phyloP scores from a whole-genome alignment of 2,888 invertebrate species.

The Standfussiana lucernea region DNA sequence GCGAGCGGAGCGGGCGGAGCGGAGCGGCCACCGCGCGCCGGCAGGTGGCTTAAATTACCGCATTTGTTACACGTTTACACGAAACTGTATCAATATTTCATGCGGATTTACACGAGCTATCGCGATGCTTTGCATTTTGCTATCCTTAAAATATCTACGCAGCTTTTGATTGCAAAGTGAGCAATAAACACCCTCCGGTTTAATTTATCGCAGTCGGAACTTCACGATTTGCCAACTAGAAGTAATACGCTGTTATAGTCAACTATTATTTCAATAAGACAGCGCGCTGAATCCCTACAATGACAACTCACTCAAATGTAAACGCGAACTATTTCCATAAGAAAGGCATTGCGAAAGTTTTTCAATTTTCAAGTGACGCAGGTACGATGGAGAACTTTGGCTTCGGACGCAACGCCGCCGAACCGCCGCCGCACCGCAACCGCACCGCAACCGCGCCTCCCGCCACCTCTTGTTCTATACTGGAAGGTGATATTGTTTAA shows the following conservation, averaged over 20 bases:
- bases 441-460: conserved; percentile 46
- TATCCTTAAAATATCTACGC: conserved; percentile 81
- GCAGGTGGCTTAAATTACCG: conserved; percentile 90
- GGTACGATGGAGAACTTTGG: conserved; percentile 89
- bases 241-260: conserved; percentile 65
- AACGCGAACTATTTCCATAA: conserved; percentile 90
- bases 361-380: conserved; percentile 91
- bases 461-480: conserved; percentile 43
- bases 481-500: conserved; percentile 57
- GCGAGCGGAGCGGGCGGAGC: conserved; percentile 70
- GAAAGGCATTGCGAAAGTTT: conserved; percentile 90
- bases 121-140: conserved; percentile 86
- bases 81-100: conserved; percentile 91
- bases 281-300: conserved; percentile 86
- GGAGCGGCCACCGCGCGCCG: conserved; percentile 71
- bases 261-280: conserved; percentile 81
- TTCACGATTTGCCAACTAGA: conserved; percentile 54
- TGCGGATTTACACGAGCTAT: conserved; percentile 89
- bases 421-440: conserved; percentile 57
- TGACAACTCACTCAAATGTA: conserved; percentile 89
- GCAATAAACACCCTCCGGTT: conserved; percentile 62
- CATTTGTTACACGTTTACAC: conserved; percentile 91
- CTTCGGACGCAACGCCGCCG: conserved; percentile 79
- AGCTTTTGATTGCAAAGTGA: conserved; percentile 68
- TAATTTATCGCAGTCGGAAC: conserved; percentile 51